Evolutionary conservation across 2,797 vertebrate genomes (phyloP), one percentile per base, ranked within the genome.

Genomic region (Argya squamiceps): DNA sequence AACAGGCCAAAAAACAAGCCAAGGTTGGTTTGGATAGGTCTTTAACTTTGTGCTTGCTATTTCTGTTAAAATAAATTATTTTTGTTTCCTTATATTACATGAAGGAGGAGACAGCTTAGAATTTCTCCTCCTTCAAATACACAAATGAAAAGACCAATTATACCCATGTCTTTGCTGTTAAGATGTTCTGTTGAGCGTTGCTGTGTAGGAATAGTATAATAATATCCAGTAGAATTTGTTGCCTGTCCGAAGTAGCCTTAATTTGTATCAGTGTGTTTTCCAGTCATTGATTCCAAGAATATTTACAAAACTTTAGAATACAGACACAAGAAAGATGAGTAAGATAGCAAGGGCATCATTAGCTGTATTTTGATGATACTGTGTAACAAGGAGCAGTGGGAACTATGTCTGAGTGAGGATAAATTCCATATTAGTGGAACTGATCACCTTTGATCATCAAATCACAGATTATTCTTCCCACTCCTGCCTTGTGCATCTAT

Each of bases 1-100:
- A 99, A 86, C 99, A 99, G 93, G 99, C 99, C 46, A 99, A 98
- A 97, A 99, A 99, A 93, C 99, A 99, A 96, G 98, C 99, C 63
- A 99, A 99, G 99, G 99, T 99, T 97, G 60, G 98, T 97, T 87
- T 83, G 62, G 44, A 62, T 71, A 36, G 65, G 4, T 70, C 22
- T 68, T 93, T 83, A 10, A 27, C 50, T 95, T 76, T 32, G 20
- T 36, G 32, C 22, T 91, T 91, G 62, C 21, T 79, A 10, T 36
- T 78, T 65, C 20, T 69, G 36, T 18, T 81, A 63, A 47, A 64
- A 69, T 2, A 53, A 29, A 4, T 37, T 88, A 0, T 41, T 82
- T 88, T 85, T 84, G n/a, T n/a, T 92, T 78, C 46, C 15, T 65
- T 2, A 1, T 24, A 80, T 89, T 56, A 58, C 18, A 4, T 20